Base-by-base conservation (phyloP, 2,888 invertebrate genomes). In the Mycogona germanica region DNA sequence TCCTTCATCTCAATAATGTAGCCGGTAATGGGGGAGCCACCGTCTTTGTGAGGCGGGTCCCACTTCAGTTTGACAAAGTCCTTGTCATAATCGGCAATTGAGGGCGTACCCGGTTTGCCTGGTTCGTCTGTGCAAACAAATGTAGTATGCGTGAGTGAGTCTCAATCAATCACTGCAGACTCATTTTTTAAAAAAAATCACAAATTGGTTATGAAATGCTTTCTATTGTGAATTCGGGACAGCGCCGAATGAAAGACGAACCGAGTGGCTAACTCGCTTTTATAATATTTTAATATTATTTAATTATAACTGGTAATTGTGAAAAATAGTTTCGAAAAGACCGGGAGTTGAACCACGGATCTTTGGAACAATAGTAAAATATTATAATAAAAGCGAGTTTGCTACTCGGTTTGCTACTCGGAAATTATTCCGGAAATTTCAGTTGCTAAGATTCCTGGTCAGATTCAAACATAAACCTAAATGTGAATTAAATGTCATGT, bases 1-100 rank as follows among this genome's bases (percentile, higher is more conserved):
- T 89, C 89, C 49, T 86, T 83, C 82, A 91, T 91, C 76, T 95
- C 93, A 44, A 95, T 79, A 61, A 95, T 80, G 68, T 93, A 95
- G 60, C 89, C 91, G 61, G 88, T 88, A 69, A 98, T 95, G 25
- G 95, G 93, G 40, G 96, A 95, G 42, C 98, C 97, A 21, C 97
- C 97, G 69, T 97, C 96, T 55, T 76, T 78, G 63, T 80, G 80
- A 28, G 97, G 97, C 58, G 88, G 79, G 40, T 83, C 77, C 98
- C 98, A 98, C 63, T 84, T 83, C 57, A 98, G 76, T 64, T 95
- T 89, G 45, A 95, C 92, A 63, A 93, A 93, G 73, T 93, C 92
- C 63, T 87, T 88, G 72, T 97, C 96, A 91, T 89, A 96, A 70
- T 95, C 87, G 49, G 81, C 83, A 14, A 85, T 80, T 62, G 88